Evolutionary conservation across 2,113 vertebrate genomes (phyloP).

Genomic region (Onychostruthus taczanowskii): DNA sequence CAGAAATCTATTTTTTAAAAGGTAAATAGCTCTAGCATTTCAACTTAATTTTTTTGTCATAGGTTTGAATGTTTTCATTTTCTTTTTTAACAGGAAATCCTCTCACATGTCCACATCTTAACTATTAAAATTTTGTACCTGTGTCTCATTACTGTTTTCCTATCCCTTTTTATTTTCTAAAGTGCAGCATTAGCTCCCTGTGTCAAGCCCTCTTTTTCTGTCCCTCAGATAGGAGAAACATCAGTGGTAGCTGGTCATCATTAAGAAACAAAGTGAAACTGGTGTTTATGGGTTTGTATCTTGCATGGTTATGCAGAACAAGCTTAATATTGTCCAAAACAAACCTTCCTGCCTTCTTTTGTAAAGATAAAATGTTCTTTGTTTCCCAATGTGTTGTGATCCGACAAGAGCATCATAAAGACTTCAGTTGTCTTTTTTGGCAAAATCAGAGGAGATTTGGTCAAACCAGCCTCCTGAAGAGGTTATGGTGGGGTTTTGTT

Average conservation of each 20-base stretch:
- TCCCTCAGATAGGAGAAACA: not conserved
- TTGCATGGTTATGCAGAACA: not conserved
- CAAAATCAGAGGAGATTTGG: not conserved
- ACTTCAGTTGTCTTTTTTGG: not conserved
- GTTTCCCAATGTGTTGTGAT: not conserved
- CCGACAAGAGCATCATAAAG: not conserved
- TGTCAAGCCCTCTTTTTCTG: not conserved
- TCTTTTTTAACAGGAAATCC: not conserved
- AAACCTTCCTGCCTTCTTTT: not conserved
- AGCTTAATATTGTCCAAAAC: not conserved
- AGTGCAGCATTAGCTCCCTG: not conserved
- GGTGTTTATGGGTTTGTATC: not conserved
- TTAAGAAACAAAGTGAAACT: not conserved
- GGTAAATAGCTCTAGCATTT: not conserved
- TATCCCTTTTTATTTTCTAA: not conserved
- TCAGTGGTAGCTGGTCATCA: not conserved
- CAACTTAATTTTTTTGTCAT: not conserved
- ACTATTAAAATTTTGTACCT: not conserved
- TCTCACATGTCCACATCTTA: not conserved
- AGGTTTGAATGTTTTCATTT: not conserved
- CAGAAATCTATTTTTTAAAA: not conserved
- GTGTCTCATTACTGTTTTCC: not conserved
- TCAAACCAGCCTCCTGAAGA: not conserved
- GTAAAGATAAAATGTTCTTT: constrained; percentile 4
- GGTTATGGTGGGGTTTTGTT: not conserved